Percentiles rank a stretch among this genome's conserved stretches.
Conservation (phyloP, 2,888 invertebrate species). For the Xanthostigma xanthostigma region DNA sequence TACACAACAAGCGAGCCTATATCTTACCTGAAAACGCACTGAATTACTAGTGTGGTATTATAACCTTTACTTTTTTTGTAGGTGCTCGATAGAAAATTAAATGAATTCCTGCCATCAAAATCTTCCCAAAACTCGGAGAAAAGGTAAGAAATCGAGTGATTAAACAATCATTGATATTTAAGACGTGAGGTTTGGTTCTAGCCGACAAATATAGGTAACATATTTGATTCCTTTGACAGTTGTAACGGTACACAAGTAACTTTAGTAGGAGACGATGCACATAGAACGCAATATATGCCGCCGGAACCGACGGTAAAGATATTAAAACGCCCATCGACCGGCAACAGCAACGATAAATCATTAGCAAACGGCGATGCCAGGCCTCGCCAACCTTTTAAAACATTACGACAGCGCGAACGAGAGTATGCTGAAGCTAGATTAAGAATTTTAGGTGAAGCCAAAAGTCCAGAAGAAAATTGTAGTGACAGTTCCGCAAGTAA, state of each 20-base stretch:
- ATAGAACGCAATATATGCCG: slow-evolving; percentile 64
- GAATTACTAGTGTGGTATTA: slow-evolving; percentile 8
- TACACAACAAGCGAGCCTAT: neutral
- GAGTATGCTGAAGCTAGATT: slow-evolving; percentile 87
- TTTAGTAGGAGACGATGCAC: slow-evolving; percentile 63
- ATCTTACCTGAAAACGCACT: neutral
- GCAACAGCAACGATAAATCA: slow-evolving; percentile 19
- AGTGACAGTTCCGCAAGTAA: slow-evolving; percentile 16
- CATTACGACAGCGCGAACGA: slow-evolving; percentile 77
- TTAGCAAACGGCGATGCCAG: slow-evolving; percentile 48
- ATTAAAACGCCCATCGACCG: slow-evolving; percentile 52
- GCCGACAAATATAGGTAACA: slow-evolving; percentile 5
- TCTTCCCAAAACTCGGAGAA: slow-evolving; percentile 20
- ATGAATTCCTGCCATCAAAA: slow-evolving; percentile 25
- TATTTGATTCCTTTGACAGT: slow-evolving; percentile 15
- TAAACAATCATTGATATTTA: slow-evolving; percentile 1
- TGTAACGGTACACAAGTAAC: slow-evolving; percentile 39
- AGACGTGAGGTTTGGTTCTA: neutral
- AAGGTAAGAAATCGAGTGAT: slow-evolving; percentile 18
- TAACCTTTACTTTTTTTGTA: slow-evolving; percentile 20
- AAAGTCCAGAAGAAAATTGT: slow-evolving; percentile 61
- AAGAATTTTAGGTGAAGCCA: slow-evolving; percentile 76
- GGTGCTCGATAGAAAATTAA: slow-evolving; percentile 30
- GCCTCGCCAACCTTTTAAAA: slow-evolving; percentile 61
- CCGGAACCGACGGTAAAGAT: slow-evolving; percentile 75